phyloP scores from a whole-genome alignment of 2,113 vertebrate species.

The Eclectus roratus region DNA sequence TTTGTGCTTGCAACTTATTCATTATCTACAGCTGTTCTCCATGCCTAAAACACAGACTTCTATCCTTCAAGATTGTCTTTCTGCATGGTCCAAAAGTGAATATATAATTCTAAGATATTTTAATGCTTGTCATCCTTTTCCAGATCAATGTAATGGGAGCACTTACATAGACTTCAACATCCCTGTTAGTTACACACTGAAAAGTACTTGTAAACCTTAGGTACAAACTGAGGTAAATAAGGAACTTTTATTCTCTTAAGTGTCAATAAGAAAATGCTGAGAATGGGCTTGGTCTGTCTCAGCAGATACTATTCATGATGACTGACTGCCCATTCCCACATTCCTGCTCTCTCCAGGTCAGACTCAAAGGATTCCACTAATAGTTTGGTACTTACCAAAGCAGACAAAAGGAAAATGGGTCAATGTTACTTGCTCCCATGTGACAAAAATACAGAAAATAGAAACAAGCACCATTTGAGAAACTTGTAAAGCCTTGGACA shows the following conservation, averaged over 20 bases:
- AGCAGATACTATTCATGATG: background rate
- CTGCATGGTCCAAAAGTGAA: background rate
- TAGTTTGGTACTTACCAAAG: slow-evolving; percentile 49
- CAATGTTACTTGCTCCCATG: slow-evolving; percentile 49
- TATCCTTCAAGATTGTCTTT: background rate
- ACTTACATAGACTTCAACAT: background rate
- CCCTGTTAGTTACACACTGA: background rate
- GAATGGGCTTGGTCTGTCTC: background rate
- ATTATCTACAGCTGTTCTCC: background rate
- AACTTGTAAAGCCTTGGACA: slow-evolving; percentile 50
- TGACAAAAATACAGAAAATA: slow-evolving; percentile 58
- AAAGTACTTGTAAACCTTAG: background rate
- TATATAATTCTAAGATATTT: background rate
- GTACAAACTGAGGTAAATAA: background rate
- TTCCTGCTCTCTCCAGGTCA: slow-evolving; percentile 33
- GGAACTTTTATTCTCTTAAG: background rate
- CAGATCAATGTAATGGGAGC: background rate
- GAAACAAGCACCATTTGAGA: slow-evolving; percentile 56
- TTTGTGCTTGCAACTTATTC: background rate
- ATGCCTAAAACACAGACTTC: background rate
- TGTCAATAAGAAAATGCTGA: slow-evolving; percentile 14
- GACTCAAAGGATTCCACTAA: slow-evolving; percentile 50
- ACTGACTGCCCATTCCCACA: slow-evolving; percentile 10
- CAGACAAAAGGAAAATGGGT: slow-evolving; percentile 39
- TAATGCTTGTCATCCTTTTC: background rate